Conservation (phyloP, 2,888 invertebrate genomes). For the Torymus tubicola region DNA sequence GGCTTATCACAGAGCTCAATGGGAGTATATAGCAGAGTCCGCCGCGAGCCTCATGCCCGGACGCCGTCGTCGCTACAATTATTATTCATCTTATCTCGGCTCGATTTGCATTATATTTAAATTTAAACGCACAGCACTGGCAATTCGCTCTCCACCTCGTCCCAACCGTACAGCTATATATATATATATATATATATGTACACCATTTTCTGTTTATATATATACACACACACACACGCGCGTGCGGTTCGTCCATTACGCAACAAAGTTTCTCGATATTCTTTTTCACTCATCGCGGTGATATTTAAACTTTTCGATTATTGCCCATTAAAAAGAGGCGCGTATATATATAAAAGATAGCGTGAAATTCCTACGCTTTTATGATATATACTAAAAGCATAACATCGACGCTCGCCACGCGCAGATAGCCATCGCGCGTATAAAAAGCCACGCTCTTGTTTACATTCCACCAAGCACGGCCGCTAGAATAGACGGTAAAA, state of each 20-base stretch:
- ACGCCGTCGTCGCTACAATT: slow-evolving; percentile 65
- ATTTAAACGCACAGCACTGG: slow-evolving; percentile 64
- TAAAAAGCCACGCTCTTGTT: background rate
- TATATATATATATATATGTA: too few relatives aligned
- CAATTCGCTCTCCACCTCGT: background rate
- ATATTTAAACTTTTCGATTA: too few relatives aligned
- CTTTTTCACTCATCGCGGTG: too few relatives aligned
- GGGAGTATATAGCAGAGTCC: background rate
- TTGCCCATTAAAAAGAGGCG: background rate
- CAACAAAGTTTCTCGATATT: too few relatives aligned
- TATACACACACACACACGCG: too few relatives aligned
- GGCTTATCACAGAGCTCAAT: slow-evolving; percentile 48
- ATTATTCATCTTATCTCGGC: slow-evolving; percentile 73
- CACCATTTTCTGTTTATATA: too few relatives aligned
- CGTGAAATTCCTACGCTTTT: background rate
- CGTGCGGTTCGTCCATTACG: too few relatives aligned
- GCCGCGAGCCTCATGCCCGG: background rate
- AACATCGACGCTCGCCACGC: background rate
- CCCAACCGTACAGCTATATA: too few relatives aligned
- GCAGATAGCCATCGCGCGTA: background rate
- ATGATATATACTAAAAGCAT: background rate
- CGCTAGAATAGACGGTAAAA: slow-evolving; percentile 23
- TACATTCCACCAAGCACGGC: background rate
- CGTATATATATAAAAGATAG: background rate
- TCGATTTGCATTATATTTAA: slow-evolving; percentile 73